Evolutionary conservation across 2,797 vertebrate species (phyloP), one percentile per base, ranked within the genome.

Genomic region (Sparidentex hasta): DNA sequence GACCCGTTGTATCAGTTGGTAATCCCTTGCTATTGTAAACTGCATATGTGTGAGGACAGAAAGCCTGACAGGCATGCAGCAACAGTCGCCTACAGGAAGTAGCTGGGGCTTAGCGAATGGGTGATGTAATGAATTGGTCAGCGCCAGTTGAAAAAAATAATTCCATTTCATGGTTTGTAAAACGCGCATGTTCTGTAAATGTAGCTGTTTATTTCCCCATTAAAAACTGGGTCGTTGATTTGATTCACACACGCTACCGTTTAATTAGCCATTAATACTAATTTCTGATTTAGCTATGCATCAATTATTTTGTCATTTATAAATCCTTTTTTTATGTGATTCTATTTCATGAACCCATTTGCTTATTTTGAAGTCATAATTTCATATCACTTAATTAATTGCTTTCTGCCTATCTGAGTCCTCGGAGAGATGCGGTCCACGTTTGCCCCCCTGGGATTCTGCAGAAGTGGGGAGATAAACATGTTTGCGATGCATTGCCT

Each of bases 381-480:
- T 82, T 52, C 55, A 27, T 71, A 41, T 58, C 48, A 57, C 62
- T 58, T 71, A 65, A 70, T 59, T 68, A 66, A 82, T 74, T 61
- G 65, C 43, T 68, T 62, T 82, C 21, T 20, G 57, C 75, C 47
- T 54, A 43, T 61, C 16, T 13, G 33, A 81, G 52, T 46, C 25
- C 44, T 68, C 13, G 16, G 33, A 73, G 50, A 78, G 48, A 80
- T 46, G 11, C 50, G 66, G 57, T 33, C 56, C 63, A 41, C 72
- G 64, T 81, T 58, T 25, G 21, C 27, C 78, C 80, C 67, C 67
- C 27, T 27, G 72, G 55, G 81, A 78, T 14, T 71, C 76, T 72
- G 54, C 54, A 65, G 71, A 59, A 78, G 41, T 44, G 58, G 20
- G 68, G 76, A 62, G 51, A 85, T 78, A 83, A 88, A 88, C 81